Evolutionary conservation across 2,888 invertebrate genomes (phyloP).

Genomic region (Cerastis rubricosa): DNA sequence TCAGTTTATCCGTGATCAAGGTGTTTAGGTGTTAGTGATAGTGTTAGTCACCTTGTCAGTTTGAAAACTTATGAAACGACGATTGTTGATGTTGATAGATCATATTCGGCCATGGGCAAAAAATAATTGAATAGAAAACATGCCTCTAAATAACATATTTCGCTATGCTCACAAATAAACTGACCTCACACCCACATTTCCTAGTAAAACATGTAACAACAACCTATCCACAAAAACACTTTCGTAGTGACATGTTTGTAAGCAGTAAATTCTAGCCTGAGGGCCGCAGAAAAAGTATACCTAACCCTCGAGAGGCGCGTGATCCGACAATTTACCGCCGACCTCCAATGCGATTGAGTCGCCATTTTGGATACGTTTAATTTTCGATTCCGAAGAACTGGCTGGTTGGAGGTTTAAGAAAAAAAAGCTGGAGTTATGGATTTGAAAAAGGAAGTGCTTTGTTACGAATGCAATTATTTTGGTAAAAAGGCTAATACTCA

Average conservation of each 20-base stretch:
- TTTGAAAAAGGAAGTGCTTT: constrained; percentile 19
- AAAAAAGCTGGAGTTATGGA: constrained; percentile 16
- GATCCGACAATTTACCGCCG: constrained; percentile 78
- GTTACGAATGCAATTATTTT: neutral
- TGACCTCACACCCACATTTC: neutral
- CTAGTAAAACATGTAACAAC: constrained; percentile 33
- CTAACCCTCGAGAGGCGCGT: constrained; percentile 76
- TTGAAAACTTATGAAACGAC: too few relatives aligned
- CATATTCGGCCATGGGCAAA: neutral
- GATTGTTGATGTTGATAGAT: neutral
- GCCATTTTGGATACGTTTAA: constrained; percentile 62
- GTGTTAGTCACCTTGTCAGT: too few relatives aligned
- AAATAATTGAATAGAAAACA: too few relatives aligned
- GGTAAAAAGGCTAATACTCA: too few relatives aligned
- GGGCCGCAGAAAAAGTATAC: constrained; percentile 81
- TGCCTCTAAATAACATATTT: too few relatives aligned
- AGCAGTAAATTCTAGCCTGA: constrained; percentile 79
- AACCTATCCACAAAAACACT: constrained; percentile 59
- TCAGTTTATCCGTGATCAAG: too few relatives aligned
- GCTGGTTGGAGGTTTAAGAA: constrained; percentile 1
- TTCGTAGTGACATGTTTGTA: constrained; percentile 57
- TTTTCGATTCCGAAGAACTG: constrained; percentile 54
- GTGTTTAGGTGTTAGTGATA: too few relatives aligned
- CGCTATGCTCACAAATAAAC: neutral
- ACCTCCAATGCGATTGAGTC: constrained; percentile 70